Conservation (phyloP, 1,140 invertebrate genomes). For the Neodiprion lecontei region DNA sequence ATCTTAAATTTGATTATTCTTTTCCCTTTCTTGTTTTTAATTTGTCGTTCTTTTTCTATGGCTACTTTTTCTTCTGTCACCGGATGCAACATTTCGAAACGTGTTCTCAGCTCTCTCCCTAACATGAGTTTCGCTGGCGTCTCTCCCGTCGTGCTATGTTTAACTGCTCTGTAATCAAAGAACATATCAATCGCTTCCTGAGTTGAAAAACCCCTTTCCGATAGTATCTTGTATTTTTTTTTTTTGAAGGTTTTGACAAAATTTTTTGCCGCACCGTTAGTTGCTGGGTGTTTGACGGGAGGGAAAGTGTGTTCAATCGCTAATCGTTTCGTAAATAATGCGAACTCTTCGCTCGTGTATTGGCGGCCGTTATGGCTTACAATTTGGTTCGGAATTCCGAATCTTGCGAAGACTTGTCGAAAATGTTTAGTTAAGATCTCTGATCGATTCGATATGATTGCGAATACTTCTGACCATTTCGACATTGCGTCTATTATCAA, state of each 20-base stretch:
- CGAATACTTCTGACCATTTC: constrained; percentile 14
- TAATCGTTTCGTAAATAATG: constrained; percentile 11
- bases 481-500: constrained; percentile 14
- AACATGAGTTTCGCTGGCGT: constrained; percentile 20
- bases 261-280: not conserved
- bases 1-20: constrained; percentile 2
- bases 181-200: constrained; percentile 17
- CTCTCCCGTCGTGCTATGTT: constrained; percentile 14
- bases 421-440: constrained; percentile 10
- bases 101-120: constrained; percentile 16
- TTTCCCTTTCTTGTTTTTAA: constrained; percentile 9
- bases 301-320: constrained; percentile 12
- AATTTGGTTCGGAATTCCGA: constrained; percentile 11
- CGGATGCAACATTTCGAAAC: constrained; percentile 6
- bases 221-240: constrained; percentile 11
- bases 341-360: constrained; percentile 13
- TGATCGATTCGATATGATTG: constrained; percentile 10
- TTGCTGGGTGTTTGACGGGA: constrained; percentile 15
- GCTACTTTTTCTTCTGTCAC: not conserved
- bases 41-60: not conserved
- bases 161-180: constrained; percentile 19
- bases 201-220: not conserved
- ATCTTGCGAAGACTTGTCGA: constrained; percentile 9
- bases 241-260: constrained; percentile 6
- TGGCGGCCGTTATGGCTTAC: constrained; percentile 14